Evolutionary conservation across 2,888 invertebrate genomes (phyloP).

Genomic region (Diadegma fenestrale): DNA sequence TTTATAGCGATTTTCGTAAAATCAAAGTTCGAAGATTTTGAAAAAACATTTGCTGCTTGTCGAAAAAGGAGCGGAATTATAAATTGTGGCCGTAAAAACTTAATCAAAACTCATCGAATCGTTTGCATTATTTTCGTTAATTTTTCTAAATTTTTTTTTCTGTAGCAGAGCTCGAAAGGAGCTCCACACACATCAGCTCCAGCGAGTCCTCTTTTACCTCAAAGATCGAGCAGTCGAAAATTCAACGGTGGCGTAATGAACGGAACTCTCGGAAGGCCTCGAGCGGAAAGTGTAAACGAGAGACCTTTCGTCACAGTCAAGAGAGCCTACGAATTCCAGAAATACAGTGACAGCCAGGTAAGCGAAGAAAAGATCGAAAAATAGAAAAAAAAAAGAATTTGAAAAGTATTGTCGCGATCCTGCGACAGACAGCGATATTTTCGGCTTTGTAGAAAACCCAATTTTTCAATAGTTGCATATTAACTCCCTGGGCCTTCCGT

Average conservation of each 20-base stretch:
- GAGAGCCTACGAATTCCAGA: slow-evolving; percentile 86
- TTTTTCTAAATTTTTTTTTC: background rate
- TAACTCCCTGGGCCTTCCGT: slow-evolving; percentile 22
- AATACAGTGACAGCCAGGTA: slow-evolving; percentile 86
- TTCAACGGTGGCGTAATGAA: slow-evolving; percentile 82
- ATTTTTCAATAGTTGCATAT: slow-evolving; percentile 41
- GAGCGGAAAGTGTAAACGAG: slow-evolving; percentile 86
- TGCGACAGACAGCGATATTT: slow-evolving; percentile 1
- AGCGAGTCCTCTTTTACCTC: slow-evolving; percentile 86
- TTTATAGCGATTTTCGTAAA: too few species aligned
- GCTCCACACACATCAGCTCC: slow-evolving; percentile 84
- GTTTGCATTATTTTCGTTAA: background rate
- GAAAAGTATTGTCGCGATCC: background rate
- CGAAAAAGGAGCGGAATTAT: background rate
- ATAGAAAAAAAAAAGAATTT: background rate
- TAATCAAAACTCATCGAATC: background rate
- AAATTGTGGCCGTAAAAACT: background rate
- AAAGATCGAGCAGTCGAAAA: slow-evolving; percentile 85
- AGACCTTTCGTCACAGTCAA: slow-evolving; percentile 88
- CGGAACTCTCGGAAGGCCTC: slow-evolving; percentile 81
- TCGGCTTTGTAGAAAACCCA: slow-evolving; percentile 52
- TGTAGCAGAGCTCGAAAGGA: slow-evolving; percentile 74
- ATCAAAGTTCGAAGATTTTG: too few species aligned
- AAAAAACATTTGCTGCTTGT: too few species aligned
- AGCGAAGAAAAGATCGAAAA: slow-evolving; percentile 73